Percentiles rank a stretch among this genome's conserved stretches.
These are phyloP conservation scores for Oeneis ivallda DNA, from an alignment of 2,888 invertebrate species.

Conservation along the genomic window DNA sequence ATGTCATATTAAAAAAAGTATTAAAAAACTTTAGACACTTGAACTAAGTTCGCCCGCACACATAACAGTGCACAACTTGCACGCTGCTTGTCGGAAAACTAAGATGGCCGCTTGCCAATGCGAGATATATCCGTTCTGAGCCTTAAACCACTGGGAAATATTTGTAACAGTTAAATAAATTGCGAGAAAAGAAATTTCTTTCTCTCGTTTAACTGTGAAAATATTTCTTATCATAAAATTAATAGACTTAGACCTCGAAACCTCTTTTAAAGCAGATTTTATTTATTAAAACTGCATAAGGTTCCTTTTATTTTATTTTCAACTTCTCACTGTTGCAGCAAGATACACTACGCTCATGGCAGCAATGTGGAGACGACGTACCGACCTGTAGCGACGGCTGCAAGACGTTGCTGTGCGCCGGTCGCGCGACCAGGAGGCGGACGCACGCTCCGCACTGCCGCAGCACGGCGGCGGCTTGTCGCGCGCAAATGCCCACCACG, in stretches of 20 bases:
- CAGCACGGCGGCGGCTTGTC: slow-evolving; percentile 93
- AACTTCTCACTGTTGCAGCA: slow-evolving; percentile 93
- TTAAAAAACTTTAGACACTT: slow-evolving; percentile 10
- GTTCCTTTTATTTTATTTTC: not conserved
- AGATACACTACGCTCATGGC: slow-evolving; percentile 83
- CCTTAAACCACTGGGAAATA: slow-evolving; percentile 10
- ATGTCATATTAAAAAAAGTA: not conserved
- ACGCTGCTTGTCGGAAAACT: slow-evolving; percentile 14
- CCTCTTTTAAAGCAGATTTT: too few relatives aligned
- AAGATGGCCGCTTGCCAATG: slow-evolving; percentile 26
- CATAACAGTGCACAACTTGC: slow-evolving; percentile 16
- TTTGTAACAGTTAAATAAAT: slow-evolving; percentile 10
- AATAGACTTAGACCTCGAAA: too few relatives aligned
- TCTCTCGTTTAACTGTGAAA: not conserved
- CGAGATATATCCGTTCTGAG: slow-evolving; percentile 9
- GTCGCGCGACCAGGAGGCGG: slow-evolving; percentile 91
- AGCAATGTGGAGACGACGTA: not conserved
- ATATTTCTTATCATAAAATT: too few relatives aligned
- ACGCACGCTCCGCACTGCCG: slow-evolving; percentile 94
- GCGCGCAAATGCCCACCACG: slow-evolving; percentile 94
- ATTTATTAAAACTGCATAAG: not conserved
- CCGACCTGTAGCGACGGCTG: slow-evolving; percentile 32
- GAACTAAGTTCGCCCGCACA: slow-evolving; percentile 16
- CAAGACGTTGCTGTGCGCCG: slow-evolving; percentile 74
- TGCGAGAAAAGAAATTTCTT: not conserved